Percentiles rank a stretch among this genome's conserved stretches.
These are phyloP conservation scores for Cerceris rybyensis DNA, from an alignment of 2,888 invertebrate genomes.

Conservation along the genomic window DNA sequence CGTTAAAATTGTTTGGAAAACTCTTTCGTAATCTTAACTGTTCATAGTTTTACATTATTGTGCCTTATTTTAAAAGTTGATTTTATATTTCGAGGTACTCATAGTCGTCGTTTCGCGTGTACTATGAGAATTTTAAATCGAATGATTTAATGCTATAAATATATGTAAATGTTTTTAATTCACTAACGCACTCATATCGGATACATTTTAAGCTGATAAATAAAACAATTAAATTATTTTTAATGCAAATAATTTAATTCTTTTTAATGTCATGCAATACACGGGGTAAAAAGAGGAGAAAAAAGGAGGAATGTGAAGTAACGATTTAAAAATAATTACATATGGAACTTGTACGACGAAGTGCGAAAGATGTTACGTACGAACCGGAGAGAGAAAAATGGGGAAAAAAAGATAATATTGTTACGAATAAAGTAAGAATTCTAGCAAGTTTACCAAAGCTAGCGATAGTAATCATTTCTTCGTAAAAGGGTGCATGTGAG, in stretches of 20 bases:
- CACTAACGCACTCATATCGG: conserved; percentile 17
- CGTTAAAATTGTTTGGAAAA: conserved; percentile 16
- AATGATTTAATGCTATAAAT: conserved; percentile 1
- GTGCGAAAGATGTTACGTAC: not conserved
- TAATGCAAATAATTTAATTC: conserved; percentile 21
- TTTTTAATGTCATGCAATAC: conserved; percentile 2
- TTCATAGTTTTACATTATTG: conserved; percentile 16
- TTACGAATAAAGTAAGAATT: not conserved
- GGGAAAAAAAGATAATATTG: not conserved
- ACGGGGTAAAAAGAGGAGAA: not conserved
- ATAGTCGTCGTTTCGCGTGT: conserved; percentile 2
- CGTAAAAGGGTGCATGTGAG: not conserved
- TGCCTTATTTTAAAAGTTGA: conserved; percentile 17
- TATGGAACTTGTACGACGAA: conserved; percentile 8
- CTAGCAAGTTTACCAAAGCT: not conserved
- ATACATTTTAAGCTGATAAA: conserved; percentile 5
- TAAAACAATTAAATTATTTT: conserved; percentile 32
- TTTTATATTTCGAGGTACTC: conserved; percentile 5
- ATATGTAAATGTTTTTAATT: conserved; percentile 14
- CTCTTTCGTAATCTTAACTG: conserved; percentile 5
- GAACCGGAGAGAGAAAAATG: not conserved
- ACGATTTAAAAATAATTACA: conserved; percentile 22
- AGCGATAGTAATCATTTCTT: not conserved
- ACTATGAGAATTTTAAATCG: conserved; percentile 7
- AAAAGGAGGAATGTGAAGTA: conserved; percentile 16